Evolutionary conservation across 2,888 invertebrate species (phyloP), one percentile per base, ranked within the genome.

Genomic region (Norana najaformis): DNA sequence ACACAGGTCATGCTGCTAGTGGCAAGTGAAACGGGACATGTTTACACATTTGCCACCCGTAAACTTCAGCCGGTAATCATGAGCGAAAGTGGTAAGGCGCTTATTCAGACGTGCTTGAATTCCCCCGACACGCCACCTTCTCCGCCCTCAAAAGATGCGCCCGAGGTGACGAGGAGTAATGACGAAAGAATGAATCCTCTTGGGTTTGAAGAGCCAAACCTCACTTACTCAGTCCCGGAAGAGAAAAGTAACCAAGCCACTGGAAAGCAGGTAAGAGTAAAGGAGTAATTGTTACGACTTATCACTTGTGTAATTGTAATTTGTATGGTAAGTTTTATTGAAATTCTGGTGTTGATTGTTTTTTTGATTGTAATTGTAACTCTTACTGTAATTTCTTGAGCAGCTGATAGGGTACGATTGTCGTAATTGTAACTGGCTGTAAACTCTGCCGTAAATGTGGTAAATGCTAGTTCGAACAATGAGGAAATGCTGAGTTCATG

Each of bases 1-100:
- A 99, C 99, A 69, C 99, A 99, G 96, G 99, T 99, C 95, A 99
- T 99, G 99, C 96, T 99, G 94, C 96, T 99, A 94, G 99, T 99
- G 93, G 99, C 99, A 91, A 98, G 98, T 92, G 99, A 99, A 95
- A 99, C 99, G 36, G 99, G 99, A 90, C 99, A 99, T 96, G 99
- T 99, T 94, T 99, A 99, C 96, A 99, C 99, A 92, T 99, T 99
- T 96, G 99, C 99, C 92, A 99, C 99, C 93, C 96, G 98, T 93
- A 94, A 95, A 92, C 96, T 99, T 90, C 98, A 99, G 95, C 99
- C 99, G 93, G 99, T 99, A 99, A 99, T 99, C 95, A 99, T 98
- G 89, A 98, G 98, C 93, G 96, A 96, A 91, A 95, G 96, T 90
- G 99, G 99, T 93, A 99, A 99, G 95, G 97, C 98, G 92, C 96